phyloP scores from a whole-genome alignment of 2,113 vertebrate species.

The Erythrocercus mccallii region DNA sequence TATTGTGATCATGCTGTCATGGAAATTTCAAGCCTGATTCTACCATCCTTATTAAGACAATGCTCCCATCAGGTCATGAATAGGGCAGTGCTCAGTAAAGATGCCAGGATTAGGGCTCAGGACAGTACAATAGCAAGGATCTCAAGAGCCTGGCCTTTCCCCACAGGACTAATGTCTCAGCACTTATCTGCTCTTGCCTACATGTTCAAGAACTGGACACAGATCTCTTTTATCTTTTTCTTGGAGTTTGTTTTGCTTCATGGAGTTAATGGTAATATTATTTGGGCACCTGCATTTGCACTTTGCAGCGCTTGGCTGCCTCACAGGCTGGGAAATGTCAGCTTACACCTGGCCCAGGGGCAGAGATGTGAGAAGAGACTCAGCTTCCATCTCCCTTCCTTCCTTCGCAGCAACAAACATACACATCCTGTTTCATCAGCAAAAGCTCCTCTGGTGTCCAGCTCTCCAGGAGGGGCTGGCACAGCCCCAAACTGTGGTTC shows the following conservation, averaged over 20 bases:
- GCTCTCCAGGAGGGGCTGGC: not conserved
- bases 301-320: not conserved
- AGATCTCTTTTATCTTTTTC: not conserved
- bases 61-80: not conserved
- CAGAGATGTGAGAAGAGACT: not conserved
- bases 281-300: not conserved
- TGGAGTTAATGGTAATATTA: not conserved
- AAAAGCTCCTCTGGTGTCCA: not conserved
- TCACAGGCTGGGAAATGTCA: not conserved
- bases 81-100: not conserved
- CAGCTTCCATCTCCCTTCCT: not conserved
- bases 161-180: not conserved
- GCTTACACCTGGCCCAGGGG: not conserved
- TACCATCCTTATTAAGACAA: not conserved
- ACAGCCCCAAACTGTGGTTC: not conserved
- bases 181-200: not conserved
- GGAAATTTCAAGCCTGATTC: not conserved
- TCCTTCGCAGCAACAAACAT: not conserved
- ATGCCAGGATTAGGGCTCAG: not conserved
- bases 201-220: not conserved
- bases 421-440: not conserved
- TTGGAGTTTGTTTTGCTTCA: not conserved
- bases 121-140: not conserved
- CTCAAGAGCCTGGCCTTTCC: not conserved
- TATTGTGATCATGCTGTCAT: not conserved